These are phyloP conservation scores for Corticium candelabrum DNA, from an alignment of 37 sponge, comb jelly and placozoan species.

Conservation along the genomic window DNA sequence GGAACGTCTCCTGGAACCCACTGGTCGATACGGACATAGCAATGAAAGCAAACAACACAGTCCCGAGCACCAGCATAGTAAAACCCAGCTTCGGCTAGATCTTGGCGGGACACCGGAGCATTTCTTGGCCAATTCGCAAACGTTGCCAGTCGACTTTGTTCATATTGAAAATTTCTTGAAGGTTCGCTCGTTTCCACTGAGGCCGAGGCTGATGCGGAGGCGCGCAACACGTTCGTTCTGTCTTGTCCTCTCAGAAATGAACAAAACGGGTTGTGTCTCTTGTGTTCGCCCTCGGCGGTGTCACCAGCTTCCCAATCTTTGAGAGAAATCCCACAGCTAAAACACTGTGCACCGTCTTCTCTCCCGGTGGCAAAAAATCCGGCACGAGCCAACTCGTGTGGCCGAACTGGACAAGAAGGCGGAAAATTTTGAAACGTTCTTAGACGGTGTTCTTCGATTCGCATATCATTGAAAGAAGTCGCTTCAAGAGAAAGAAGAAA, in stretches of 20 bases:
- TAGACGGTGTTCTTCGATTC: not conserved
- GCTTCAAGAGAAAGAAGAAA: not conserved
- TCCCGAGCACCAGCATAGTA: slow-evolving; percentile 17
- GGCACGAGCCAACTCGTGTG: slow-evolving; percentile 8
- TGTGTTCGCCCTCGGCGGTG: slow-evolving; percentile 11
- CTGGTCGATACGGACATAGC: slow-evolving; percentile 7
- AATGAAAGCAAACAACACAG: slow-evolving; percentile 23
- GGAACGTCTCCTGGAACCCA: slow-evolving; percentile 36
- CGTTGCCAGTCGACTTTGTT: slow-evolving; percentile 1
- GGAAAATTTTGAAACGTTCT: not conserved
- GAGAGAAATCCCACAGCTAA: slow-evolving; percentile 6
- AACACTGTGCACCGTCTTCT: slow-evolving; percentile 17
- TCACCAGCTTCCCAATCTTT: slow-evolving; percentile 19
- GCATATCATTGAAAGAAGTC: not conserved
- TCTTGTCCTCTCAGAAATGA: not conserved
- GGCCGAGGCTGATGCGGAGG: not conserved
- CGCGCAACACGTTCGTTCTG: not conserved
- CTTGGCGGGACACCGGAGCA: slow-evolving; percentile 1
- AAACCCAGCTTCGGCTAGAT: slow-evolving; percentile 36
- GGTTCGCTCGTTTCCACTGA: not conserved
- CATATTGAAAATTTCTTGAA: slow-evolving; percentile 10
- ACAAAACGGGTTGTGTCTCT: not conserved
- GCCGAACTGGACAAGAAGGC: not conserved
- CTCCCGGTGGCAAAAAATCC: slow-evolving; percentile 37
- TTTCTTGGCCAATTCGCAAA: slow-evolving; percentile 14